Base-by-base conservation (phyloP, 2,797 vertebrate species). In the Aythya fuligula region DNA sequence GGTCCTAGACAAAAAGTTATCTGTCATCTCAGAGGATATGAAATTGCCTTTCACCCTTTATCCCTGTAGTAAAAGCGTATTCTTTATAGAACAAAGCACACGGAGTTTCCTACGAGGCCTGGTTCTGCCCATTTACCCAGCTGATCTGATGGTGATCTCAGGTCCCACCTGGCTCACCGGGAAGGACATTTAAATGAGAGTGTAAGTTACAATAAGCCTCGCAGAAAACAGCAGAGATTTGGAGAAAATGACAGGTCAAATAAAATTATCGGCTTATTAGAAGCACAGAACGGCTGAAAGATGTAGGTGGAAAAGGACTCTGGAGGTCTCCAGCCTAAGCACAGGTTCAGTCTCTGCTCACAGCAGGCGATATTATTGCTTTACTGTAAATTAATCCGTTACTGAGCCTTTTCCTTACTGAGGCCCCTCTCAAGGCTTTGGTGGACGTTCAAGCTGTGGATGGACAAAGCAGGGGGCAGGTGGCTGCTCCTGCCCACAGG, bases 201-300 rank as follows among this genome's bases (percentile, higher is more conserved):
- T 71, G 86, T 89, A 93, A 96, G 85, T 88, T 87, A 54, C 91
- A 95, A 80, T 85, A 90, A 77, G 83, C 95, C 93, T 92, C 9
- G 13, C 69, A 61, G 93, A 88, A 94, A 95, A n/a, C 86, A 89
- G 86, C 6, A 72, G 81, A 92, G 81, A 85, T 90, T 83, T 87
- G 86, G 69, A 93, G 90, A 90, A 95, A 94, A 92, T 60, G 78
- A 87, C 81, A 95, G 88, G 86, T 92, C 92, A 94, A 85, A 95
- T 93, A 94, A 94, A 96, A 95, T 92, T 83, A 92, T 86, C 39
- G 41, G 57, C 78, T 96, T 95, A 94, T 96, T 95, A 95, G 92
- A 94, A 91, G 87, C 78, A 61, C 58, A 75, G 69, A 77, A 84
- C 67, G 65, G 69, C 58, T 95, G 90, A 91, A 95, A 85, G 69